Evolutionary conservation across 2,113 vertebrate species (phyloP), one percentile per base, ranked within the genome.

Genomic region (Xiphophorus couchianus): DNA sequence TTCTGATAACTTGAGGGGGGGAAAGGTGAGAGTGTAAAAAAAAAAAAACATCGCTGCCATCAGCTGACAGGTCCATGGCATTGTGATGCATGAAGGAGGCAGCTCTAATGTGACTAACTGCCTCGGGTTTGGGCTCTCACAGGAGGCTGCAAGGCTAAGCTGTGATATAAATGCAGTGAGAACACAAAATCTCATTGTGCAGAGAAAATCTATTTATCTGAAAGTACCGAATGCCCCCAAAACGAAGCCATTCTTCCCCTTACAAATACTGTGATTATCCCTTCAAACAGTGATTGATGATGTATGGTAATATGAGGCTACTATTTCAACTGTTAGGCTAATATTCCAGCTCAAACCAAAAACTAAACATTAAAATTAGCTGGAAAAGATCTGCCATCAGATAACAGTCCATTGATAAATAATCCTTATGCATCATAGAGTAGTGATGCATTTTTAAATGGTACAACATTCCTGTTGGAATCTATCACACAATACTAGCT

Each of bases 91-190:
- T 76, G 79, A 62, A 69, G 76, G 64, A 66, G 11, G 70, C 29
- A 66, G 66, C 33, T 60, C 62, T 86, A 88, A 87, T 78, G 78
- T 87, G 75, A 80, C 77, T 54, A 72, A 86, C 60, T 29, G 74
- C 78, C 71, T 66, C 8, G 62, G 69, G 81, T 74, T 48, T 73
- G 28, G 62, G 72, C 66, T 80, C 68, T 85, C 33, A 11, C 73
- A 72, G 66, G 71, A 65, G 67, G 65, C 61, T 33, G 30, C 61
- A 33, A 85, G 75, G 51, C 74, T 72, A 33, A 58, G 39, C 74
- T 58, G 54, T 73, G 42, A 84, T 44, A 64, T 66, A 77, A 84
- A 88, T 81, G 64, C 61, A 76, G 42, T 17, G 37, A 86, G 66
- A 85, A 69, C 25, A 68, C 63, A 80, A 82, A 83, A 84, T 82